Base-by-base conservation (phyloP, 1,140 invertebrate species). In the Teleogryllus occipitalis region DNA sequence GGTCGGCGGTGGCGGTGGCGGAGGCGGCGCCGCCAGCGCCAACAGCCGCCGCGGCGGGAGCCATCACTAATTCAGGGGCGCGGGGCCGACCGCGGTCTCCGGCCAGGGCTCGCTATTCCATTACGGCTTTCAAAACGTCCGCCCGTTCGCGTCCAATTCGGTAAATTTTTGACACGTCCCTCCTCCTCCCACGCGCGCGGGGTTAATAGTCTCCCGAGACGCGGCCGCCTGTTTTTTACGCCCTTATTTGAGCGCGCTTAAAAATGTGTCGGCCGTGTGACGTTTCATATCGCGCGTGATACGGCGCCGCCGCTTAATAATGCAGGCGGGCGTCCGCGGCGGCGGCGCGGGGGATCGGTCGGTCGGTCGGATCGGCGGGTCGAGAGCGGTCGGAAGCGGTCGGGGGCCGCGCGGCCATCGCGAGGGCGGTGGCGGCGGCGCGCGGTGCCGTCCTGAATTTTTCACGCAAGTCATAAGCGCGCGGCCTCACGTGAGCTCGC, bases 81-180 rank as follows among this genome's bases (percentile, higher is more conserved):
- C 54, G 10, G 54, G 54, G 54, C 54, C 10, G 18, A n/a, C 27
- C 27, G 54, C 54, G 54, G 54, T 65, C 54, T 65, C 54, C 54
- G 54, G 10, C 18, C 10, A 65, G 54, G 54, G 10, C 54, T 10
- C 76, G 47, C 47, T 48, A 77, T 77, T 77, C 76, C 76, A 77
- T 77, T 77, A 77, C 46, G 47, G 6, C 47, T 77, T 77, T 77
- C 76, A 77, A 77, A 77, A 77, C 76, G 76, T 77, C 76, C 46
- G 76, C 48, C 48, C 76, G 47, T 77, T 77, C 21, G 47, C 76
- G 76, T 77, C 48, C 76, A 77, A 48, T 77, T 77, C 76, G 15
- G 76, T 77, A 77, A 77, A 77, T 77, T 77, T 77, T 77, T 77
- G 76, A 77, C 76, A 47, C 76, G 76, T 77, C 48, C 48, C 47